Evolutionary conservation across 2,888 invertebrate species (phyloP), one percentile per base, ranked within the genome.

Genomic region (Onthophagus sagittarius): DNA sequence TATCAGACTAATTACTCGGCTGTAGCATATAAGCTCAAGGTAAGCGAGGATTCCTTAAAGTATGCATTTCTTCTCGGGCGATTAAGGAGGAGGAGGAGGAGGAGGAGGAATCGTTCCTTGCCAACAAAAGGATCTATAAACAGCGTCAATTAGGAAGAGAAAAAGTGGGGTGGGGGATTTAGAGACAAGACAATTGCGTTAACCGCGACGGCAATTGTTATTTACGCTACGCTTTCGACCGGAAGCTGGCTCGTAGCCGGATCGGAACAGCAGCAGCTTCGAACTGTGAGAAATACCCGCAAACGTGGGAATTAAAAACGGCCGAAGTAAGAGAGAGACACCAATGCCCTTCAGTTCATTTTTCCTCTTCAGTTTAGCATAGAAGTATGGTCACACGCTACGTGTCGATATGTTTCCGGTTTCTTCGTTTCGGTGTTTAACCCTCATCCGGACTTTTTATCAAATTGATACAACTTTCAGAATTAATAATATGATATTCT

Each of bases 341-440:
- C 23, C n/a, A n/a, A n/a, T n/a, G n/a, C 33, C 39, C 39, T 53
- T 53, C 39, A 4, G 11, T 23, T 23, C 3, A 23, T 23, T 23
- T 23, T 23, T 23, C 23, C 3, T 23, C 3, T 23, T 23, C 23
- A 23, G 72, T 64, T 72, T 69, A 69, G 72, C 67, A 72, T 72
- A 72, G 69, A 69, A 62, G 39, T 67, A 72, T 69, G 69, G 69
- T 72, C 72, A 69, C 72, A 72, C 72, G 64, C 78, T 76, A 78
- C 79, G 78, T 79, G 80, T 80, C 81, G 80, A 82, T 82, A 81
- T 82, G 23, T 23, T 23, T 23, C 23, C 23, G 23, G 23, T 23
- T 23, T 23, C 23, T 23, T 23, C 23, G 23, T 23, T 72, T 69
- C 69, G 32, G 62, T 67, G 32, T 31, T 14, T 14, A 13, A 63